Conservation (phyloP, 1,140 invertebrate genomes). For the Amphibalanus amphitrite region DNA sequence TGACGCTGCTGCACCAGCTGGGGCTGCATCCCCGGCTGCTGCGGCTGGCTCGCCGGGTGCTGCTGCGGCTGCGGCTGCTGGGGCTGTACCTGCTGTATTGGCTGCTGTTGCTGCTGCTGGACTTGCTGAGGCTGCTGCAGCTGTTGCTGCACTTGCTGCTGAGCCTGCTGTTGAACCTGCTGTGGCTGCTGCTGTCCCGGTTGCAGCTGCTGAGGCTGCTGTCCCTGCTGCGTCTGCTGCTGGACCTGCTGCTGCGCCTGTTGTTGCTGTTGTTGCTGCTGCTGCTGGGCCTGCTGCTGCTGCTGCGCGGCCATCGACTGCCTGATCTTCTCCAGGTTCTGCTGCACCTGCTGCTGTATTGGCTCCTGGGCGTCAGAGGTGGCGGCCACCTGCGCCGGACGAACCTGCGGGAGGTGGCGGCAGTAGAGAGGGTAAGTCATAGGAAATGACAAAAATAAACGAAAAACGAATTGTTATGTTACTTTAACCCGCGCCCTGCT, state of each 20-base stretch:
- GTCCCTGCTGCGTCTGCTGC: background rate
- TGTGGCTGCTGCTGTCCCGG: background rate
- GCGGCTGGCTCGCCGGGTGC: background rate
- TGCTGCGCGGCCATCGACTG: background rate
- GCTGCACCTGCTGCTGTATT: conserved; percentile 2
- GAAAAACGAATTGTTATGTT: no score
- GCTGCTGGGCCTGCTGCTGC: background rate
- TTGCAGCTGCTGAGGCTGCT: background rate
- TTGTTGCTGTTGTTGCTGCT: background rate
- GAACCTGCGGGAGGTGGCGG: background rate
- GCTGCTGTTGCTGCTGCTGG: background rate
- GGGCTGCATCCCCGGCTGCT: background rate
- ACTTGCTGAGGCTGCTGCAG: background rate
- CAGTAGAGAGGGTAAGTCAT: no score
- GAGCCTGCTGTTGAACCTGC: background rate
- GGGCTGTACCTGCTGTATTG: background rate
- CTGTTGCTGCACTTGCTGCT: background rate
- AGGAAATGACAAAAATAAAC: no score
- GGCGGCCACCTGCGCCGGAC: background rate
- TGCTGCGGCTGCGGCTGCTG: background rate
- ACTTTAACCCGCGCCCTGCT: no score
- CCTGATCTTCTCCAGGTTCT: conserved; percentile 2
- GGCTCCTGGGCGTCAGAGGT: background rate
- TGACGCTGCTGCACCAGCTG: background rate
- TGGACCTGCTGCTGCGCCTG: background rate